Base-by-base conservation (phyloP, 2,888 invertebrate species). In the Scaptomyza tumidula region DNA sequence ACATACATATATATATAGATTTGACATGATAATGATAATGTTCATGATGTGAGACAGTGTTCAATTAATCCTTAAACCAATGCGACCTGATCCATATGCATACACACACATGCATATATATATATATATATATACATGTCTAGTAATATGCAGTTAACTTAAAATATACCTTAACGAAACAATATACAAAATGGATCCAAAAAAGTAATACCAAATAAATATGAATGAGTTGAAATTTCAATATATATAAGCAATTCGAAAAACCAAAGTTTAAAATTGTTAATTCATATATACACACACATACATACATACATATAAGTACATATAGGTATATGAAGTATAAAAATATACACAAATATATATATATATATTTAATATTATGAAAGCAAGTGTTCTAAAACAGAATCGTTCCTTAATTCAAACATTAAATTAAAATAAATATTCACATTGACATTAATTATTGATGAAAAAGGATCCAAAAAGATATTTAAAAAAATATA, bases 81-180 rank as follows among this genome's bases (percentile, higher is more conserved):
- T 74, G 89, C 85, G 81, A 89, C 89, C 89, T 82, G 82, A 82
- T 54, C 29, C 44, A 27, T 45, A 56, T 44, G 27, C 45, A 44
- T 48, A 61, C 11, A 27, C 49, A 39, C n/a, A 45, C 45, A 67
- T 55, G 33, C 43, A 57, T 33, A 43, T 39, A 45, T 46, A 45
- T 60, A 55, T 60, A 11, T 44, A 39, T 16, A 37, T 14, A 48
- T 29, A 48, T 27, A 57, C n/a, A 37, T 50, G 13, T 9, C 11
- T 49, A 49, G 63, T 27, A 29, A 41, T 39, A 43, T 16, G 60
- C 76, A 71, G 72, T 71, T 75, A 86, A 76, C 77, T 74, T 61
- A 57, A 45, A 52, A 27, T 44, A 27, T 14, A 31, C 41, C 41
- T 16, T 14, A 19, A 49, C 6, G 24, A 33, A 56, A 54, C 54